Evolutionary conservation across 1,140 invertebrate species (phyloP), one percentile per base, ranked within the genome.

Genomic region (Drosophila pectinifera): DNA sequence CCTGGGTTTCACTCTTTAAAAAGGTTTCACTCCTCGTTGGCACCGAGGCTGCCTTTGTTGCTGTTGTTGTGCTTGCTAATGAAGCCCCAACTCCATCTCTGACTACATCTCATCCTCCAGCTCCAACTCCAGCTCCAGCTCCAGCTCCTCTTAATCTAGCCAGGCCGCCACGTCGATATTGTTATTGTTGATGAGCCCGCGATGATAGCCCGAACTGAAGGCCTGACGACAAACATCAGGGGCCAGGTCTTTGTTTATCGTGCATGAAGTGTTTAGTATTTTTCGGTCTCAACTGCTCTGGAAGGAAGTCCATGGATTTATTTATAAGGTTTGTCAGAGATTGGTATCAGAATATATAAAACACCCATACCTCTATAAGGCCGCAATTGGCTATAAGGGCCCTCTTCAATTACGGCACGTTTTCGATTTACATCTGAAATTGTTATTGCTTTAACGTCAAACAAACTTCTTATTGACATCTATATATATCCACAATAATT

Each of bases 21-120:
- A 89, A 91, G 88, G 88, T 91, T 91, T 91, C 83, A 91, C 88
- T 91, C 73, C 83, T 91, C 73, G 76, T 53, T 31, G 64, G 62
- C 63, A 39, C 26, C 39, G 62, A n/a, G 20, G 42, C 45, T 75
- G n/a, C 48, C 51, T 59, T 34, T 48, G 61, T 61, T 55, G 54
- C 42, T 31, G 67, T 73, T 64, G 48, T 38, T 42, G 51, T 68
- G 42, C 42, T 80, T 73, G 59, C 73, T 76, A 76, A 76, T 76
- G 73, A 76, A 74, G 72, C 69, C 58, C 70, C 69, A 57, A 57
- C 64, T 56, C 56, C 56, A 58, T 16, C 46, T 58, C 28, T 16
- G 28, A n/a, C 49, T 36, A 51, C 16, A 22, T 45, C 28, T 34
- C 39, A 28, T 58, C 53, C 64, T 54, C 57, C 45, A 55, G 54